Evolutionary conservation across 2,888 invertebrate species (phyloP).

Genomic region (Patella ulyssiponensis): DNA sequence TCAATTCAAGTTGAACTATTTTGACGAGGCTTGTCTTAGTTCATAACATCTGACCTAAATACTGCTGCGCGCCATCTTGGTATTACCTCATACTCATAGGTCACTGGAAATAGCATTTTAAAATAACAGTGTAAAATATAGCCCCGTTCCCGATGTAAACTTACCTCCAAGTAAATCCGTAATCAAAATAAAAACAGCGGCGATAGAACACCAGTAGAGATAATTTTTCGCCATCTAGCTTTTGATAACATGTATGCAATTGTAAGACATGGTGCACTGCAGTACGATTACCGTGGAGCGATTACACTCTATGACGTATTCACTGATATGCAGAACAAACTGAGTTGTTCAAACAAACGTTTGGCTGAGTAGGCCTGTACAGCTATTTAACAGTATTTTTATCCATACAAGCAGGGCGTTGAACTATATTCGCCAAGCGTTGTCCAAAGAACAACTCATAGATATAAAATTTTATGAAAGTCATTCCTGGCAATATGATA

Average conservation of each 20-base stretch:
- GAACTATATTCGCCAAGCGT: no score
- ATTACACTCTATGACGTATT: constrained; percentile 11
- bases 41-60: constrained; percentile 8
- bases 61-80: constrained; percentile 7
- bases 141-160: not conserved
- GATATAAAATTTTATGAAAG: not conserved
- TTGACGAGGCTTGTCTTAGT: not conserved
- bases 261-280: not conserved
- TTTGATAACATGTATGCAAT: constrained; percentile 9
- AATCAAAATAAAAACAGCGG: not conserved
- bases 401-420: no score
- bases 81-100: constrained; percentile 11
- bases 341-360: constrained; percentile 6
- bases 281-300: not conserved
- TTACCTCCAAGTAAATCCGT: not conserved
- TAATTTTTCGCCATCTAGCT: constrained; percentile 2
- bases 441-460: no score
- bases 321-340: constrained; percentile 6
- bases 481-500: constrained; percentile 5
- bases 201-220: not conserved
- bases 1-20: no score
- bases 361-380: not conserved
- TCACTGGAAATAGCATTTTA: not conserved
- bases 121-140: not conserved
- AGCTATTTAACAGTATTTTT: constrained; percentile 4